A percentile compares a stretch with the other conserved stretches of the same genome.
Evolutionary conservation across 2,888 invertebrate genomes (phyloP).

Genomic region (Agriopis aurantiaria): DNA sequence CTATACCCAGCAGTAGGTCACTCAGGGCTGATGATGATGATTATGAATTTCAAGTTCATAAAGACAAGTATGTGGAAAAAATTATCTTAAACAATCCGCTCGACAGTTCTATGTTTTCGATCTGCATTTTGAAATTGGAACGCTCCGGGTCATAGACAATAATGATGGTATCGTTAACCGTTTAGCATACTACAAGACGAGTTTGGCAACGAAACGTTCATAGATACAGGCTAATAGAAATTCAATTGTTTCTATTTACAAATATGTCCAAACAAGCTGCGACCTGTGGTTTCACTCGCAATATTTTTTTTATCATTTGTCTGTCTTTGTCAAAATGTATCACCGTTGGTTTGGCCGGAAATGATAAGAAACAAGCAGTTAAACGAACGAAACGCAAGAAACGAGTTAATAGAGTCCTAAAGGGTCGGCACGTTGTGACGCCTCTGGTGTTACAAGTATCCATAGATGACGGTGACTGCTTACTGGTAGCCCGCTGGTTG

Average conservation of each 20-base stretch:
- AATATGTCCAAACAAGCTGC: background rate
- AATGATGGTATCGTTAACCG: slow-evolving; percentile 83
- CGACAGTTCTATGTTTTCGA: slow-evolving; percentile 50
- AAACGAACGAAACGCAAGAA: too few species aligned
- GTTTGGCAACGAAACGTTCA: slow-evolving; percentile 67
- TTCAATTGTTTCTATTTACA: slow-evolving; percentile 34
- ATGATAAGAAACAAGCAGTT: too few species aligned
- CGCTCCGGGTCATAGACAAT: slow-evolving; percentile 77
- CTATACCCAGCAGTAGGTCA: too few species aligned
- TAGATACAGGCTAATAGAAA: slow-evolving; percentile 42
- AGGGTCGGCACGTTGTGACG: too few species aligned
- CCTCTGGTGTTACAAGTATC: too few species aligned
- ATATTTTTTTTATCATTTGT: background rate
- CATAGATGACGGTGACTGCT: too few species aligned
- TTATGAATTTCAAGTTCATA: too few species aligned
- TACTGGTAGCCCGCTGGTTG: too few species aligned
- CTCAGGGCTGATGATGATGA: too few species aligned
- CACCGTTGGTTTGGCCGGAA: too few species aligned
- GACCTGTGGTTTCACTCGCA: background rate
- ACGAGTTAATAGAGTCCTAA: too few species aligned
- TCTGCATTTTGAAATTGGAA: slow-evolving; percentile 82
- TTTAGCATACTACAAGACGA: slow-evolving; percentile 82
- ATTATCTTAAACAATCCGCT: slow-evolving; percentile 45
- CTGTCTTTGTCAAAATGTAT: too few species aligned
- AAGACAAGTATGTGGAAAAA: background rate